A percentile compares a stretch with the other conserved stretches of the same genome.
Evolutionary conservation across 2,113 vertebrate genomes (phyloP).

Genomic region (Oxyruncus cristatus): DNA sequence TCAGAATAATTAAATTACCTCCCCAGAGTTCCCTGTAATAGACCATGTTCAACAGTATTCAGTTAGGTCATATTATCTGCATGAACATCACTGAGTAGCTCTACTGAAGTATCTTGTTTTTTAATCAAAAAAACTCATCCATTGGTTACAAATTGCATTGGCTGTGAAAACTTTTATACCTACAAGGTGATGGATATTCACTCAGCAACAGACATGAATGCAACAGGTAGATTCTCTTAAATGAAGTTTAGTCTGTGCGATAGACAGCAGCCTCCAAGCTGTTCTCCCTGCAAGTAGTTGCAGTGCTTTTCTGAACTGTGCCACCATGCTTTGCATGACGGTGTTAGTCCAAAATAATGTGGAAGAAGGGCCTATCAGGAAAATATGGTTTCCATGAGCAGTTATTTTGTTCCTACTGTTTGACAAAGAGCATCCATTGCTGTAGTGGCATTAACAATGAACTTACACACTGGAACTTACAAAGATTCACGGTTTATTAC

Average conservation of each 20-base stretch:
- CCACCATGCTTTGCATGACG: not conserved
- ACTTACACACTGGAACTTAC: not conserved
- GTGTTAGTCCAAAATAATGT: not conserved
- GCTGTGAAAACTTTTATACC: not conserved
- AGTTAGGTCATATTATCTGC: not conserved
- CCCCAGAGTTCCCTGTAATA: not conserved
- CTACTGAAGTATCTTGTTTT: not conserved
- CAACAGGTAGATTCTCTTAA: not conserved
- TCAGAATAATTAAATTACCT: not conserved
- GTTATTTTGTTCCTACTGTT: not conserved
- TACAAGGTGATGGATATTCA: not conserved
- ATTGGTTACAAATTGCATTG: not conserved
- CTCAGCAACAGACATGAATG: not conserved
- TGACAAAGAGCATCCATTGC: not conserved
- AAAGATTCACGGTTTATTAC: not conserved
- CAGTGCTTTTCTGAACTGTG: not conserved
- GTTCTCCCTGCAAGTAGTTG: rapidly evolving
- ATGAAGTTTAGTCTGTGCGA: not conserved
- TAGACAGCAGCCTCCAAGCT: not conserved
- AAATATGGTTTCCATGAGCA: not conserved
- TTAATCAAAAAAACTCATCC: not conserved
- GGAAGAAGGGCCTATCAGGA: not conserved
- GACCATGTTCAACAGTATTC: not conserved
- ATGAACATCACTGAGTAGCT: not conserved
- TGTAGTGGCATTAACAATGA: not conserved